Conservation (phyloP, 2,888 invertebrate genomes). For the Zaprionus lineosus region DNA sequence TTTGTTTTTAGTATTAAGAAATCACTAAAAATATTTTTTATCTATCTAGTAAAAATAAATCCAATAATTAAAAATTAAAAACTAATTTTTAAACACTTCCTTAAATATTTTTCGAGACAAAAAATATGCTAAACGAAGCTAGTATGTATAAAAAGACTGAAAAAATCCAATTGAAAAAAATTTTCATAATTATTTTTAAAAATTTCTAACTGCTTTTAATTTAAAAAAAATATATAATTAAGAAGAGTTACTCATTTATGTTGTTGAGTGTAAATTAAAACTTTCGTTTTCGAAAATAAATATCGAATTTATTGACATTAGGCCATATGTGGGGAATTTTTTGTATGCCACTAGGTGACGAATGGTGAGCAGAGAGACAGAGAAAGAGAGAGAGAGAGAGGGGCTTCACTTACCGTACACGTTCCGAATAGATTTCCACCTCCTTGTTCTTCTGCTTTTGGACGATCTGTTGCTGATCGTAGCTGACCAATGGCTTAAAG, state of each 20-base stretch:
- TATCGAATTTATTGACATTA: constrained; percentile 42
- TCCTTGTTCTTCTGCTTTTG: constrained; percentile 88
- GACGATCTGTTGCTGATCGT: constrained; percentile 80
- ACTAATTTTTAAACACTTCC: no score
- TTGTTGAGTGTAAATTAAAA: constrained; percentile 27
- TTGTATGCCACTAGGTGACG: constrained; percentile 16
- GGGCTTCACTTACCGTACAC: constrained; percentile 87
- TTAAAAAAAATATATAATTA: background rate
- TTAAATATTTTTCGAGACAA: no score
- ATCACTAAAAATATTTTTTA: no score
- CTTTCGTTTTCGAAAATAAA: background rate
- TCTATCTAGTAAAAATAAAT: no score
- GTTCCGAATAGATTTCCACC: constrained; percentile 90
- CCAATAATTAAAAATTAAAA: no score
- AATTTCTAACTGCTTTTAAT: background rate
- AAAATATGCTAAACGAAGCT: no score
- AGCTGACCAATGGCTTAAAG: constrained; percentile 73
- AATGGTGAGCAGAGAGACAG: background rate
- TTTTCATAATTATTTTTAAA: background rate
- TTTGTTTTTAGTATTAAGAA: no score
- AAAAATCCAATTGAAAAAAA: background rate
- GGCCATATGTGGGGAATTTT: constrained; percentile 62
- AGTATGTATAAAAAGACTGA: no score
- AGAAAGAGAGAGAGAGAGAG: background rate
- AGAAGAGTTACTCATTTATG: background rate